A percentile compares a stretch with the other conserved stretches of the same genome.
phyloP scores from a whole-genome alignment of 2,888 invertebrate genomes.

The Oithona nana region DNA sequence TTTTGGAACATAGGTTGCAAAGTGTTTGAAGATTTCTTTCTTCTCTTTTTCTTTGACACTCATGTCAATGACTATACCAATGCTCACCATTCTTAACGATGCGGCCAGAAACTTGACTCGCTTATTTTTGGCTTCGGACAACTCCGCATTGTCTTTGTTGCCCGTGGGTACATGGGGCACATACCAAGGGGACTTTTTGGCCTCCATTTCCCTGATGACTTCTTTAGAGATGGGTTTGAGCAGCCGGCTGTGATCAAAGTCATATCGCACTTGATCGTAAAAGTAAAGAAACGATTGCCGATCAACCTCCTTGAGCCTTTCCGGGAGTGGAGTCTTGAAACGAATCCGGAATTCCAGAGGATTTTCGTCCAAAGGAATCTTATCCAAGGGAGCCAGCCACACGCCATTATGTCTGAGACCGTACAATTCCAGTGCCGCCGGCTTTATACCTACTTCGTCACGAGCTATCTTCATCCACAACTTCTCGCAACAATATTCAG shows the following conservation, averaged over 20 bases:
- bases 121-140: background rate
- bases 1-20: background rate
- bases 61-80: background rate
- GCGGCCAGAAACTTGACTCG: background rate
- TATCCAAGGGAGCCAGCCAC: background rate
- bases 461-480: background rate
- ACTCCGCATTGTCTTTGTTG: background rate
- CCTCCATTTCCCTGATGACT: background rate
- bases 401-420: background rate
- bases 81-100: background rate
- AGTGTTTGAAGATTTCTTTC: background rate
- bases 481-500: no score
- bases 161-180: background rate
- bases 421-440: background rate
- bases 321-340: slow-evolving; percentile 3
- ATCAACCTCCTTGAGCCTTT: background rate
- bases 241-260: background rate
- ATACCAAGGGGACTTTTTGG: background rate
- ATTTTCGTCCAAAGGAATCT: background rate
- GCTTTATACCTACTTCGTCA: background rate
- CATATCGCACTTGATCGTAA: slow-evolving; percentile 1
- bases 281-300: background rate
- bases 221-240: background rate
- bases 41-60: background rate
- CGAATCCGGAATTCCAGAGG: slow-evolving; percentile 4